Base-by-base conservation (phyloP, 2,888 invertebrate genomes). In the Protophormia terraenovae region DNA sequence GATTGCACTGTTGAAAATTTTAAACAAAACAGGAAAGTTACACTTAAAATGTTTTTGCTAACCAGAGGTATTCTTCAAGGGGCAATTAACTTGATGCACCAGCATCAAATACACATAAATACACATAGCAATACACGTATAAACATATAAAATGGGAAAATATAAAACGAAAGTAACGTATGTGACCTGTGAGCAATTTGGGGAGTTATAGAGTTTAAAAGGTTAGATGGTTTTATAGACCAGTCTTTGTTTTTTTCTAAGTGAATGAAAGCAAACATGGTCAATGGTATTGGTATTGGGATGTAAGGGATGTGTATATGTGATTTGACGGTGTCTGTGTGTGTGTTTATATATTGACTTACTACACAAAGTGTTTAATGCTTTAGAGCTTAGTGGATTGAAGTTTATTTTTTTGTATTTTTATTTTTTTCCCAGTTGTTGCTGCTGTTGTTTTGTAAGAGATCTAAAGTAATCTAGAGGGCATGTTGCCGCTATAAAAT, bases 41-140 rank as follows among this genome's bases (percentile, higher is more conserved):
- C 76, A 86, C 86, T 88, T 88, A 87, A 88, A 88, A 86, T 89
- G 89, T 88, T 88, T 87, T 86, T 87, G 84, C 84, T 86, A 80
- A 71, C 79, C 77, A 82, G 83, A 84, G 84, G 86, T 90, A 90
- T 89, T 90, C 90, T 90, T 90, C 89, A 91, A 90, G 90, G 90
- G 91, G 90, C 91, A 90, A 90, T 90, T 90, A 91, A 90, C 86
- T 85, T 78, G 82, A 85, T 79, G 82, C 85, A 85, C 64, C 75
- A 82, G 47, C 73, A 66, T 27, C 66, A 22, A 16, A 29, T 35
- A 32, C 53, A 69, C 47, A 12, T 16, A 32, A 22, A 22, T 16
- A 47, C 7, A 60, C 22, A 77, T 12, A 32, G 16, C 41, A 38
- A 6, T n/a, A 19, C 22, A 4, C 27, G 29, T 41, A 47, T 7